Base-by-base conservation (phyloP, 2,113 vertebrate species). In the Malurus melanocephalus region DNA sequence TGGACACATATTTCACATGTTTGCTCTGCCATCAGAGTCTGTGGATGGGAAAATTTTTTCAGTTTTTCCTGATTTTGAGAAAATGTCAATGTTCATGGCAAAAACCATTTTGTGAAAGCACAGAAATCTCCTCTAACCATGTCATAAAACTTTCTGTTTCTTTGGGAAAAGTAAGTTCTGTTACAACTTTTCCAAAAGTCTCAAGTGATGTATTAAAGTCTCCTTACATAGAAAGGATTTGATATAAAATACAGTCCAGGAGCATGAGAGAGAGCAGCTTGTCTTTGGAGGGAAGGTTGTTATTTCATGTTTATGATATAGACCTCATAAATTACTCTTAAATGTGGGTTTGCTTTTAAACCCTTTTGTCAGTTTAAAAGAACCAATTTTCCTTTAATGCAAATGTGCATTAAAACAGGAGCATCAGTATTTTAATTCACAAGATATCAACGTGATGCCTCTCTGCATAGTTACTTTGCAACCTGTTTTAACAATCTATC, bases 251-350 rank as follows among this genome's bases (percentile, higher is more conserved):
- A 80, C 48, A 72, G 92, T 83, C 80, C 56, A 80, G 84, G 62
- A 90, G 73, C 80, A 73, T 49, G 65, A 88, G 90, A 86, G 85
- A 48, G 85, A 92, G 81, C 83, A 93, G 76, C 80, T 89, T 93
- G 86, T 90, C 88, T 94, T 92, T 91, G 67, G 88, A 90, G 66
- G 55, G 78, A 88, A 90, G 60, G 57, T 59, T 76, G 68, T 89
- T 87, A 92, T 91, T 96, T 96, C 92, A 94, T 89, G 88, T 91
- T 95, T 93, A 71, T 92, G 94, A 71, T 82, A 55, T 3, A 87
- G 80, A 65, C 45, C 67, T 83, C 89, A 79, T 94, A 93, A 95
- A 95, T 96, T 94, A 89, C 76, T 80, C 80, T 71, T 89, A 75
- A 90, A 87, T 87, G 73, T 60, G 51, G 20, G 30, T 64, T 90